These are phyloP conservation scores for Oligia fasciuncula DNA, from an alignment of 2,888 invertebrate species.

Conservation along the genomic window DNA sequence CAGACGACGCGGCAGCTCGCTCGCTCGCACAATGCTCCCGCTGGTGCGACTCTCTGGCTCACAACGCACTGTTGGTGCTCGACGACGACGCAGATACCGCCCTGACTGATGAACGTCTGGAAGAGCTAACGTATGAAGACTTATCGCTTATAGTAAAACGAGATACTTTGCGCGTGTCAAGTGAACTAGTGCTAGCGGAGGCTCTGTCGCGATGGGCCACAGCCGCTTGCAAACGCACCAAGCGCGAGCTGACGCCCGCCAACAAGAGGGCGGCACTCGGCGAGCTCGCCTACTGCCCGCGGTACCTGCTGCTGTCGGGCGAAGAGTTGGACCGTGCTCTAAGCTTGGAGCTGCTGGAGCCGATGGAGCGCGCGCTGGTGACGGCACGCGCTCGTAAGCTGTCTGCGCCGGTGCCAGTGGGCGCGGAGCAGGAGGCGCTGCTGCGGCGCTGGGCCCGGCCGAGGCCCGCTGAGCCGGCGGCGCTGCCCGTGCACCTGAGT, in stretches of 20 bases:
- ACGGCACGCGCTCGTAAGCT: slow-evolving; percentile 83
- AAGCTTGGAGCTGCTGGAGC: slow-evolving; percentile 83
- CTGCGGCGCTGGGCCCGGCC: slow-evolving; percentile 86
- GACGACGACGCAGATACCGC: slow-evolving; percentile 86
- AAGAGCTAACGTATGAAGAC: slow-evolving; percentile 91
- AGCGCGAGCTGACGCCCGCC: slow-evolving; percentile 84
- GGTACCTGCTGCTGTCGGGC: slow-evolving; percentile 92
- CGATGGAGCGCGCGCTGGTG: slow-evolving; percentile 86
- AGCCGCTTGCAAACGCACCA: slow-evolving; percentile 84
- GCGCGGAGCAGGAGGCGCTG: slow-evolving; percentile 85
- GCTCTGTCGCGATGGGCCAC: slow-evolving; percentile 90
- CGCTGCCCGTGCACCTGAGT: slow-evolving; percentile 85
- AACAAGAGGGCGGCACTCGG: slow-evolving; percentile 87
- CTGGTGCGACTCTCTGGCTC: slow-evolving; percentile 91
- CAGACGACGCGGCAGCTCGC: slow-evolving; percentile 81
- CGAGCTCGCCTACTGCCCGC: slow-evolving; percentile 90
- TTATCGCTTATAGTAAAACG: slow-evolving; percentile 91
- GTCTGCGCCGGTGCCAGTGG: slow-evolving; percentile 85
- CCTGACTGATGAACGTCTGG: slow-evolving; percentile 82
- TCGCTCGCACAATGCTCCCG: slow-evolving; percentile 85
- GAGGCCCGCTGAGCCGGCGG: slow-evolving; percentile 82
- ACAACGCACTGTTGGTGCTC: slow-evolving; percentile 91
- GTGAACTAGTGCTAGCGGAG: slow-evolving; percentile 91
- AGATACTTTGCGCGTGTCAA: slow-evolving; percentile 92
- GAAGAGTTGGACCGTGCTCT: slow-evolving; percentile 91